Evolutionary conservation across 2,113 vertebrate genomes (phyloP), one percentile per base, ranked within the genome.

Genomic region (Rafetus swinhoei): DNA sequence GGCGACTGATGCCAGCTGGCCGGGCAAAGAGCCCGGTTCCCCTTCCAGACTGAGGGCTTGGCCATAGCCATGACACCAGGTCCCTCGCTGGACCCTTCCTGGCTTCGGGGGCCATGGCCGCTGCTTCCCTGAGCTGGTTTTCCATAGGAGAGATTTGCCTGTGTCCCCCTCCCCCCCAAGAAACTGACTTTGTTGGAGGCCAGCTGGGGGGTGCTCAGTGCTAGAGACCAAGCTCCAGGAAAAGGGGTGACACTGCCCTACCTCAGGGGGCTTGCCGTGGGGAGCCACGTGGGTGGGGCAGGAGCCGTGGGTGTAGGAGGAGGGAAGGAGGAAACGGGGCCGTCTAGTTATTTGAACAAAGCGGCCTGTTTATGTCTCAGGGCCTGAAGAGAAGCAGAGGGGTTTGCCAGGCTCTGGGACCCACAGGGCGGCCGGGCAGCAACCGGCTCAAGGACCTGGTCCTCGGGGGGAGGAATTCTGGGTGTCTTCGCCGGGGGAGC

Each of bases 1-100:
- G 85, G 90, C 94, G 45, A 90, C 93, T 94, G 93, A 91, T 91
- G 95, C 88, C 95, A 95, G 95, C 95, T 95, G 97, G 94, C 97
- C 79, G 69, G 39, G 54, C 86, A 90, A 91, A 74, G 93, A 90
- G 15, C 25, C 91, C 59, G 89, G 90, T 93, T 95, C 87, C 86
- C 79, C 95, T 92, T 87, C 92, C 92, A 88, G 95, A 95, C 93
- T 6, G 21, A 79, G 84, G 92, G 87, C 72, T 77, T 89, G 88
- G 88, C 27, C 54, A 72, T 88, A 94, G 89, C 88, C 90, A 54
- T 5, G 29, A 55, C 15, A 0, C 7, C 14, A 56, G 32, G 69
- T 72, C 50, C 45, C 45, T 45, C 45, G 45, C 45, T 45, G 1
- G 45, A 6, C 45, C 45, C 25, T 0, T 29, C 18, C 19, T 29